phyloP scores from a whole-genome alignment of 2,888 invertebrate species.

The Dolomedes plantarius region DNA sequence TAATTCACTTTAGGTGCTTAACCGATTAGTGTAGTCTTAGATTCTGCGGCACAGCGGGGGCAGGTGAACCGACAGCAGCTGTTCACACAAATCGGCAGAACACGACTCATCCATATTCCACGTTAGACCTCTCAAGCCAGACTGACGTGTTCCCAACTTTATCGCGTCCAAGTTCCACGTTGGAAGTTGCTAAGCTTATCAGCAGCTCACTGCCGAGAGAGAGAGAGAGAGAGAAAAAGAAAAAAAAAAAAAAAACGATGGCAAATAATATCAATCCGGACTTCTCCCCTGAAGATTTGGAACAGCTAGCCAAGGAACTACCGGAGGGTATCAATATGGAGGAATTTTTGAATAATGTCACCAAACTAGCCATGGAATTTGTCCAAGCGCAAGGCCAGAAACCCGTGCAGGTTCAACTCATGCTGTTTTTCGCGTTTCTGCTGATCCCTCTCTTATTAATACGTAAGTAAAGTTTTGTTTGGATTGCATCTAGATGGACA shows the following conservation, averaged over 20 bases:
- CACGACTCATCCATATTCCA: background rate
- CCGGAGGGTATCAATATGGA: constrained; percentile 54
- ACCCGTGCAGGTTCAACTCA: constrained; percentile 17
- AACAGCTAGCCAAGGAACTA: constrained; percentile 22
- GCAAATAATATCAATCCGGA: background rate
- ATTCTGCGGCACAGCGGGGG: background rate
- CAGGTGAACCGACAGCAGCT: background rate
- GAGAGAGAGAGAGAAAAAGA: too few relatives aligned
- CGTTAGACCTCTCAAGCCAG: background rate
- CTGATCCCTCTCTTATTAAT: constrained; percentile 52
- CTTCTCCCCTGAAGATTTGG: background rate
- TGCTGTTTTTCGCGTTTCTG: constrained; percentile 35
- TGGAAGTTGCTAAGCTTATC: background rate
- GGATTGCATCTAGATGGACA: too few relatives aligned
- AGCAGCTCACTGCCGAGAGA: background rate
- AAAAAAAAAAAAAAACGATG: background rate
- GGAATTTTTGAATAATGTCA: constrained; percentile 40
- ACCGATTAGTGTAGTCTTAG: too few relatives aligned
- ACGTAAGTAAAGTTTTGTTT: constrained; percentile 53
- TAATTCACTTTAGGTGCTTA: too few relatives aligned
- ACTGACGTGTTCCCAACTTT: background rate
- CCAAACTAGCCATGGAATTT: constrained; percentile 43
- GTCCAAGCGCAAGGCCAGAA: constrained; percentile 32
- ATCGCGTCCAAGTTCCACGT: background rate
- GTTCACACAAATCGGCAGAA: background rate